These are phyloP conservation scores for Oscheius sp. DNA, from an alignment of 2,888 invertebrate genomes.

Conservation along the genomic window DNA sequence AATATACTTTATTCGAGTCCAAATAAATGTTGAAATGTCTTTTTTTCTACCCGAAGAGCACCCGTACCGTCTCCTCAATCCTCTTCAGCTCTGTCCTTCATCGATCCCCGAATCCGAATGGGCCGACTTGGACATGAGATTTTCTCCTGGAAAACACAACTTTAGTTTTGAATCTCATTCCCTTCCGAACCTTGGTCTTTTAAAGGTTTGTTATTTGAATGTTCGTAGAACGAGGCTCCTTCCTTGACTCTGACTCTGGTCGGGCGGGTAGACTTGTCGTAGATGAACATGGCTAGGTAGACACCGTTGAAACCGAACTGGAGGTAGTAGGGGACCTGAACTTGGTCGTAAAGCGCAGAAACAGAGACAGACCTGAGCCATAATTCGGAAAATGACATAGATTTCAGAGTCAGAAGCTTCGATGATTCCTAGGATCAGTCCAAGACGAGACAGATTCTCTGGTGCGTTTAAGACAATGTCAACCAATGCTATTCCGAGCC, in stretches of 20 bases:
- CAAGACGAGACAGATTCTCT: slow-evolving; percentile 53
- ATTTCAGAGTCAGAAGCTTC: slow-evolving; percentile 29
- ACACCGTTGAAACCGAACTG: slow-evolving; percentile 62
- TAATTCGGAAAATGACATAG: slow-evolving; percentile 18
- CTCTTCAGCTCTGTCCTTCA: slow-evolving; percentile 5
- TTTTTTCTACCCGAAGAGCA: background rate
- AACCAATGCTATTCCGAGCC: slow-evolving; percentile 59
- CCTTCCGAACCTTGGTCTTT: slow-evolving; percentile 5
- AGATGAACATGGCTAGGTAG: slow-evolving; percentile 62
- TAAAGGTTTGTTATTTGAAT: slow-evolving; percentile 9
- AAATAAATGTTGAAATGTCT: background rate
- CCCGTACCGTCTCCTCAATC: background rate
- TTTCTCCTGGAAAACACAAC: background rate
- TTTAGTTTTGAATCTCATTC: background rate
- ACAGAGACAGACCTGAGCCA: slow-evolving; percentile 21
- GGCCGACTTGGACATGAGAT: slow-evolving; percentile 17
- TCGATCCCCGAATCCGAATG: slow-evolving; percentile 28
- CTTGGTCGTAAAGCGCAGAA: no score
- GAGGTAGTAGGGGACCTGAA: slow-evolving; percentile 60
- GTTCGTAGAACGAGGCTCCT: slow-evolving; percentile 16
- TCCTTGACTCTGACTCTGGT: slow-evolving; percentile 16
- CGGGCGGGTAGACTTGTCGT: slow-evolving; percentile 56
- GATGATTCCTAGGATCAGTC: slow-evolving; percentile 47
- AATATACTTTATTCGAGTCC: background rate
- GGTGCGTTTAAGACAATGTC: slow-evolving; percentile 59